Evolutionary conservation across 1,140 invertebrate genomes (phyloP).

Genomic region (Mizuhopecten yessoensis): DNA sequence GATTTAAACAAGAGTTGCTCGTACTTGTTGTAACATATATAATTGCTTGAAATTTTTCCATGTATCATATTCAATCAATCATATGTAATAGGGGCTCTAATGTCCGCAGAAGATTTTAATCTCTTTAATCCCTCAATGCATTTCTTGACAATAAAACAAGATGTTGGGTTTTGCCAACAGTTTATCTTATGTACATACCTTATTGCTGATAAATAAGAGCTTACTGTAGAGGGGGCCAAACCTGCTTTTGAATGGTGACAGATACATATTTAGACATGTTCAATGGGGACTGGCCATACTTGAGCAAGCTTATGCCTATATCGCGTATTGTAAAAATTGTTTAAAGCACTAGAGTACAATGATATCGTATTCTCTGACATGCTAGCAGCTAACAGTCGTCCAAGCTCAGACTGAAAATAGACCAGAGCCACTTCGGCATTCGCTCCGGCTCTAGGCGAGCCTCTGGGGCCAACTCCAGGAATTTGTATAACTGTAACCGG

Average conservation of each 20-base stretch:
- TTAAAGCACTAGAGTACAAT: neutral
- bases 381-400: slow-evolving; percentile 34
- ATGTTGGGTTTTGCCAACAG: neutral
- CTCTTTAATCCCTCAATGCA: neutral
- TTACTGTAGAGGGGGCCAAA: neutral
- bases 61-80: neutral
- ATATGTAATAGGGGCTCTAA: slow-evolving; percentile 49
- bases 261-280: slow-evolving; percentile 49
- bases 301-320: neutral
- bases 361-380: neutral
- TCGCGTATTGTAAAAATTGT: neutral
- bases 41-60: neutral
- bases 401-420: slow-evolving; percentile 39
- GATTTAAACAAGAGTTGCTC: slow-evolving; percentile 54
- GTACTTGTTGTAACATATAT: slow-evolving; percentile 42
- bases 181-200: too few relatives aligned
- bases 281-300: neutral
- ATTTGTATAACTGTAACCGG: slow-evolving; percentile 42
- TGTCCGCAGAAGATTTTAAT: neutral
- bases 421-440: neutral
- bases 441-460: too few relatives aligned
- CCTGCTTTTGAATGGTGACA: slow-evolving; percentile 16
- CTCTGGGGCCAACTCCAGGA: slow-evolving; percentile 41
- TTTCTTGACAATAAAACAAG: slow-evolving; percentile 30
- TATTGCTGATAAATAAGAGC: slow-evolving; percentile 41